Conservation (phyloP, 2,797 vertebrate species). For the Phalanger gymnotis region DNA sequence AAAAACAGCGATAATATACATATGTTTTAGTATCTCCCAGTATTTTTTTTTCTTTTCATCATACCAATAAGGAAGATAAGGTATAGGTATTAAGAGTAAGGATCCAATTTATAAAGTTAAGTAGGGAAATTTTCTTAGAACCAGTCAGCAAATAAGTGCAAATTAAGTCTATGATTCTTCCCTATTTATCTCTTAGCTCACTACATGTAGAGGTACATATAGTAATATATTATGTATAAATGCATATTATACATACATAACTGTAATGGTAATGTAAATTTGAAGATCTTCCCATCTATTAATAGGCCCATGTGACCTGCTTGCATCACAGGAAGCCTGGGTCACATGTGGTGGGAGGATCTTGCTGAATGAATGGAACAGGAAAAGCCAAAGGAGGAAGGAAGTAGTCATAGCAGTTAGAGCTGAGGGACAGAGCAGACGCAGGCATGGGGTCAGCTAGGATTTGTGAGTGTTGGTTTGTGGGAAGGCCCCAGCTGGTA, state of each 20-base stretch:
- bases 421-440: too few species aligned
- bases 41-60: neutral
- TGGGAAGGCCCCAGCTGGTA: too few species aligned
- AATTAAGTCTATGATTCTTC: neutral
- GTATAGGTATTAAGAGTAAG: neutral
- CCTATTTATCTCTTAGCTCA: neutral
- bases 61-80: neutral
- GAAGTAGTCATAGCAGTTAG: too few species aligned
- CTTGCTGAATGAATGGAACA: too few species aligned
- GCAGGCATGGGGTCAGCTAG: too few species aligned
- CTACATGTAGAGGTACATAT: neutral
- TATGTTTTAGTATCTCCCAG: neutral
- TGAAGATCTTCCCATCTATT: too few species aligned
- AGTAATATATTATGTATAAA: neutral
- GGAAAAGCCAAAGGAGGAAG: too few species aligned
- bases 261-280: too few species aligned
- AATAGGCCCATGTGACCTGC: too few species aligned
- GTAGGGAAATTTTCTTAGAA: neutral
- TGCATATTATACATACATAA: neutral
- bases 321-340: too few species aligned
- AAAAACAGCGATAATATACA: neutral
- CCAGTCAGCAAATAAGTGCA: neutral
- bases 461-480: too few species aligned
- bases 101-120: neutral
- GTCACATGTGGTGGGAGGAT: too few species aligned